phyloP scores from a whole-genome alignment of 1,140 invertebrate species.

The Diorhabda carinulata region DNA sequence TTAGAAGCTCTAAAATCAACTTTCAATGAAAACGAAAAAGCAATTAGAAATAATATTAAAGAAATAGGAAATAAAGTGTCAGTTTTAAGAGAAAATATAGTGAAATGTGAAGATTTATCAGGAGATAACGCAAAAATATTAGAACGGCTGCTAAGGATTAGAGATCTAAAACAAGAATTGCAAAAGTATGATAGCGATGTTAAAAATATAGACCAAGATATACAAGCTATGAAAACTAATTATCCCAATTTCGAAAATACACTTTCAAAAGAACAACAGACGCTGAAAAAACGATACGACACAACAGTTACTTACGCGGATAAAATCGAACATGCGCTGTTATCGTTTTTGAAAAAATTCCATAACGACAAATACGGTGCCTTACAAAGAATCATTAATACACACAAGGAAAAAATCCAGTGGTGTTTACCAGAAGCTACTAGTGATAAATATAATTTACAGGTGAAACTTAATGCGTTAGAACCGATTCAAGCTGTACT shows the following conservation, averaged over 20 bases:
- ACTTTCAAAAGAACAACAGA: slow-evolving; percentile 74
- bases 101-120: slow-evolving; percentile 87
- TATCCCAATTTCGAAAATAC: slow-evolving; percentile 78
- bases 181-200: slow-evolving; percentile 61
- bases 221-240: slow-evolving; percentile 67
- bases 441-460: slow-evolving; percentile 87
- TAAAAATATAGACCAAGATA: slow-evolving; percentile 62
- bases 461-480: slow-evolving; percentile 83
- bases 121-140: slow-evolving; percentile 82
- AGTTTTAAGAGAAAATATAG: slow-evolving; percentile 77
- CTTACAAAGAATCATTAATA: slow-evolving; percentile 72
- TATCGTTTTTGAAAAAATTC: slow-evolving; percentile 81
- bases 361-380: slow-evolving; percentile 80
- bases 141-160: slow-evolving; percentile 69
- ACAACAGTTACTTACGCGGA: slow-evolving; percentile 68
- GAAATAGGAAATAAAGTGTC: slow-evolving; percentile 63
- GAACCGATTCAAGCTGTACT: slow-evolving; percentile 71
- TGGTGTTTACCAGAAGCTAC: slow-evolving; percentile 87
- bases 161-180: slow-evolving; percentile 66
- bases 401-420: slow-evolving; percentile 81
- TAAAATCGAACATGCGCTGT: slow-evolving; percentile 76
- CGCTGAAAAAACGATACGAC: slow-evolving; percentile 73
- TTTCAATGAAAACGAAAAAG: slow-evolving; percentile 70
- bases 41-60: slow-evolving; percentile 68
- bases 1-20: slow-evolving; percentile 68